phyloP scores from a whole-genome alignment of 2,888 invertebrate genomes.

The Conops quadrifasciatus region DNA sequence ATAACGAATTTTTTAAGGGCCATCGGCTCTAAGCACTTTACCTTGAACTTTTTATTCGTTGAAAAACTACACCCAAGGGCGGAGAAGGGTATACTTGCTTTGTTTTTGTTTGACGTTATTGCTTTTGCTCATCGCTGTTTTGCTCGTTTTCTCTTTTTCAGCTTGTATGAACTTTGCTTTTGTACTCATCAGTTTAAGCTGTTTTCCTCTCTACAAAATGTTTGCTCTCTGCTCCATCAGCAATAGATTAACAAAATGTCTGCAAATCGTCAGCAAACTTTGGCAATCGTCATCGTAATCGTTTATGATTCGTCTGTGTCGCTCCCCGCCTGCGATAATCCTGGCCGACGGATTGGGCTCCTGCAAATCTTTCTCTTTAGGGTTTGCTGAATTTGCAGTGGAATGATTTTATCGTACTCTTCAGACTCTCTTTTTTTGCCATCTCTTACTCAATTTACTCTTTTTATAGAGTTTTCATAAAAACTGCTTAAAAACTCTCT shows the following conservation, averaged over 20 bases:
- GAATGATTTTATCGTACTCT: not conserved
- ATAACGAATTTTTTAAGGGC: too few species aligned
- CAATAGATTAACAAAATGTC: not conserved
- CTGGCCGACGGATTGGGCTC: not conserved
- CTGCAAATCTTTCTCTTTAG: not conserved
- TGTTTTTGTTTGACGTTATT: constrained; percentile 8
- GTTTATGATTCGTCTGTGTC: too few species aligned
- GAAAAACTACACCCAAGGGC: too few species aligned
- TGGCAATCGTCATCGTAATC: constrained; percentile 8
- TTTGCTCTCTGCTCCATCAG: not conserved
- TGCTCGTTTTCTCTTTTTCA: not conserved
- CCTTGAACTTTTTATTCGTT: too few species aligned
- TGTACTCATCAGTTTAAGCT: constrained; percentile 5
- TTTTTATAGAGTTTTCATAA: constrained; percentile 1
- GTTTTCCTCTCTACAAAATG: not conserved
- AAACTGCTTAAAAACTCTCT: constrained; percentile 7
- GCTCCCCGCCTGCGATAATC: too few species aligned
- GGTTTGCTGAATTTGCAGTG: not conserved
- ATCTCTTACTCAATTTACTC: constrained; percentile 18
- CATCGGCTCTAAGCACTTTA: too few species aligned
- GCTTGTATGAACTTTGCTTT: not conserved
- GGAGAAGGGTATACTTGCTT: too few species aligned
- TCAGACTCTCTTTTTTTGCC: not conserved
- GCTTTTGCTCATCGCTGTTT: not conserved
- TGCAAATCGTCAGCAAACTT: not conserved